Percentiles rank a stretch among this genome's conserved stretches.
Evolutionary conservation across 1,140 invertebrate genomes (phyloP).

Genomic region (Lethrus apterus): DNA sequence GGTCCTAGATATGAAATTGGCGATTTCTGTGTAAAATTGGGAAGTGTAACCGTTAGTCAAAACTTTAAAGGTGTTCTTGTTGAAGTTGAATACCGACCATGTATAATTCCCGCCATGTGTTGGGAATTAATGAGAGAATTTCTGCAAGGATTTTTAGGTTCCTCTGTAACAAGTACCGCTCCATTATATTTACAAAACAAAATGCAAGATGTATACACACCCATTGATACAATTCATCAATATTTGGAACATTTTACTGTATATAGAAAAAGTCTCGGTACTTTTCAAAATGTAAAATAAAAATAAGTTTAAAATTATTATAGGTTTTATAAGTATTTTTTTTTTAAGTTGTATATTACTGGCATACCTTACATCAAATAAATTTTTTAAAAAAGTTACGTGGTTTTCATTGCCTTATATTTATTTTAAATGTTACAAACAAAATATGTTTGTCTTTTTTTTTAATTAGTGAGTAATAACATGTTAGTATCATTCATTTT

Average conservation of each 20-base stretch:
- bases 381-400: no score
- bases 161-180: slow-evolving; percentile 55
- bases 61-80: slow-evolving; percentile 92
- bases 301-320: not conserved
- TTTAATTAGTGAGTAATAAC: no score
- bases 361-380: no score
- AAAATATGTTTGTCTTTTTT: no score
- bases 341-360: no score
- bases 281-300: slow-evolving; percentile 12
- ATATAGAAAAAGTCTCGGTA: slow-evolving; percentile 66
- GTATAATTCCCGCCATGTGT: slow-evolving; percentile 75
- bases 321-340: no score
- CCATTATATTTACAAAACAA: slow-evolving; percentile 60
- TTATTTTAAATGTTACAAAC: no score
- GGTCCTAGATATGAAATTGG: slow-evolving; percentile 86
- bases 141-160: slow-evolving; percentile 83
- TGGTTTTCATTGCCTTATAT: no score
- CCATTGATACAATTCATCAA: slow-evolving; percentile 87
- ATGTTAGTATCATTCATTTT: no score
- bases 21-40: slow-evolving; percentile 92
- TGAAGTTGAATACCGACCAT: slow-evolving; percentile 92
- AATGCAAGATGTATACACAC: slow-evolving; percentile 82
- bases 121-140: slow-evolving; percentile 92
- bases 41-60: slow-evolving; percentile 84
- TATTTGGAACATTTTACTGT: slow-evolving; percentile 92